Evolutionary conservation across 2,888 invertebrate species (phyloP).

Genomic region (Heliconius ismenius): DNA sequence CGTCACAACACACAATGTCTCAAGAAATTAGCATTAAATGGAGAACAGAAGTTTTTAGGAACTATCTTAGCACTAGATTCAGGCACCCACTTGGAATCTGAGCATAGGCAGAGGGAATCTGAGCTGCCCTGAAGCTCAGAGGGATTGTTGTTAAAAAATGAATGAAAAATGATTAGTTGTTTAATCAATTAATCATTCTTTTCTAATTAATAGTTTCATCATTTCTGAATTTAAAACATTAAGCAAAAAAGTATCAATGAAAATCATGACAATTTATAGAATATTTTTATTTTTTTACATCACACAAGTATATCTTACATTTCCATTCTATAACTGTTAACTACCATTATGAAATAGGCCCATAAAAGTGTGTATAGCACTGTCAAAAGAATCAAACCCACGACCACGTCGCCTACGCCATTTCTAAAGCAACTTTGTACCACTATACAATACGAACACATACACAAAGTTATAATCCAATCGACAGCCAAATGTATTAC

Average conservation of each 20-base stretch:
- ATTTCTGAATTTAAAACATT: too few species aligned
- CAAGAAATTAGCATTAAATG: background rate
- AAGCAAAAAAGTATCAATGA: background rate
- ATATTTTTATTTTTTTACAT: background rate
- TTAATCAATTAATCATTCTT: too few species aligned
- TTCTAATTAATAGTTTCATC: background rate
- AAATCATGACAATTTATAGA: background rate
- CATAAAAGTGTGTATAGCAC: constrained; percentile 48
- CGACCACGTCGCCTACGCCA: constrained; percentile 44
- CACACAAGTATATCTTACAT: constrained; percentile 14
- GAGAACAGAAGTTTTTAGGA: background rate
- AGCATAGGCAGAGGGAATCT: too few species aligned
- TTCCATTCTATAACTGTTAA: constrained; percentile 52
- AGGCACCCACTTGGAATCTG: too few species aligned
- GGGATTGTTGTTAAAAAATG: too few species aligned
- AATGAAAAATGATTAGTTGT: too few species aligned
- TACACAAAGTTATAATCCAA: constrained; percentile 45
- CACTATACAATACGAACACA: constrained; percentile 49
- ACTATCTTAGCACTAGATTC: too few species aligned
- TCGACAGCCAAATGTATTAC: constrained; percentile 48
- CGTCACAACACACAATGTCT: background rate
- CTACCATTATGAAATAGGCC: constrained; percentile 48
- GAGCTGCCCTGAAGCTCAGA: too few species aligned
- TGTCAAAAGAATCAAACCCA: constrained; percentile 43
- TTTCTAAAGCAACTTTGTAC: constrained; percentile 49